Evolutionary conservation across 2,113 vertebrate genomes (phyloP).

Genomic region (Podilymbus podiceps): DNA sequence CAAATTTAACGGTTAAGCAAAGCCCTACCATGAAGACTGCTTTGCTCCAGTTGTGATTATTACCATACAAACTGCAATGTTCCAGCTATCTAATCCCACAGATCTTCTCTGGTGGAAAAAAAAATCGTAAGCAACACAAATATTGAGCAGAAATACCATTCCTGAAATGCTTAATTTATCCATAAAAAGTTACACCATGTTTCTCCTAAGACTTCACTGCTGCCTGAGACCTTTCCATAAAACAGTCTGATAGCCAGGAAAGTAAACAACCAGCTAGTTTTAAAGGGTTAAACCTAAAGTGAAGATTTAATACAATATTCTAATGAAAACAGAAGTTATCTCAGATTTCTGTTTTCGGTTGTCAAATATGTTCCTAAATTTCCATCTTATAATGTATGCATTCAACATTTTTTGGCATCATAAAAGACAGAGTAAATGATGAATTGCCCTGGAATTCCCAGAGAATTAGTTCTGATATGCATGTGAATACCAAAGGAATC

Average conservation of each 20-base stretch:
- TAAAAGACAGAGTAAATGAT: slow-evolving; percentile 23
- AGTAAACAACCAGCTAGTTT: neutral
- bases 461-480: slow-evolving; percentile 50
- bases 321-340: neutral
- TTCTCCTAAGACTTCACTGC: neutral
- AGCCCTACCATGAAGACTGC: neutral
- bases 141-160: neutral
- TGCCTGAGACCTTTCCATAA: neutral
- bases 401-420: slow-evolving; percentile 25
- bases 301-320: neutral
- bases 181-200: neutral
- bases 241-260: neutral
- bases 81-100: neutral
- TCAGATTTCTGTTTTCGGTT: neutral
- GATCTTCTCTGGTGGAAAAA: neutral
- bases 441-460: slow-evolving; percentile 48
- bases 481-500: slow-evolving; percentile 54
- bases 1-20: neutral
- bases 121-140: neutral
- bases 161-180: neutral
- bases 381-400: neutral
- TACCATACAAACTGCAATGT: neutral
- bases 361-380: neutral
- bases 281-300: neutral
- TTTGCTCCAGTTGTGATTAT: neutral